Base-by-base conservation (phyloP, 1,140 invertebrate species). In the Lordiphosa collinella region DNA sequence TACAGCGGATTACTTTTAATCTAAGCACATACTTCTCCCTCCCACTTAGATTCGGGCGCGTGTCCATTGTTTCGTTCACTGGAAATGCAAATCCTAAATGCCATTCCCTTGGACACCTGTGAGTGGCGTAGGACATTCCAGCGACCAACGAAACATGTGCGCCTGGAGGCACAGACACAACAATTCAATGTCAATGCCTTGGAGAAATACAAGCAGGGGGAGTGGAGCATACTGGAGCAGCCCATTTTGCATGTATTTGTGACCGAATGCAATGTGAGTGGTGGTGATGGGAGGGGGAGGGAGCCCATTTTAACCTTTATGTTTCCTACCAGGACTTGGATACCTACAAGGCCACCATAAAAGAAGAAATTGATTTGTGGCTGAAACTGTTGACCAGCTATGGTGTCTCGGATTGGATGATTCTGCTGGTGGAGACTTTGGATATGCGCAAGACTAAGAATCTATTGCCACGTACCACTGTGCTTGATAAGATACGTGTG, bases 241-340 rank as follows among this genome's bases (percentile, higher is more conserved):
- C 96, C 96, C 14, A 94, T 98, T 85, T 94, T 99, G 84, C 96
- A 99, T 89, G 96, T 96, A 48, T 99, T 95, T 90, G 98, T 97
- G 94, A 97, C 95, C 36, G 97, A 98, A 90, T 98, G 97, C 90
- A 92, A 93, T 68, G 96, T 97, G 91, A 92, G 92, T 61, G 31
- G 11, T 2, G 6, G 2, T 10, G 7, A n/a, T 35, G 16, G 36
- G 48, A 10, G 10, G 2, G 8, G 8, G 38, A 2, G 6, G 2
- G 3, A 2, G 14, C 6, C 1, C 5, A 18, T 0, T 2, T 9
- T 5, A 9, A 6, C 7, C 1, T 1, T 35, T 9, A n/a, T 31
- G 16, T 12, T 40, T 4, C 7, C 6, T 40, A 16, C 6, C 67
- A 98, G 96, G 97, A 98, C 92, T 90, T 97, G 60, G 97, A 99